Base-by-base conservation (phyloP, 2,113 vertebrate species). In the Percopsis transmontana region DNA sequence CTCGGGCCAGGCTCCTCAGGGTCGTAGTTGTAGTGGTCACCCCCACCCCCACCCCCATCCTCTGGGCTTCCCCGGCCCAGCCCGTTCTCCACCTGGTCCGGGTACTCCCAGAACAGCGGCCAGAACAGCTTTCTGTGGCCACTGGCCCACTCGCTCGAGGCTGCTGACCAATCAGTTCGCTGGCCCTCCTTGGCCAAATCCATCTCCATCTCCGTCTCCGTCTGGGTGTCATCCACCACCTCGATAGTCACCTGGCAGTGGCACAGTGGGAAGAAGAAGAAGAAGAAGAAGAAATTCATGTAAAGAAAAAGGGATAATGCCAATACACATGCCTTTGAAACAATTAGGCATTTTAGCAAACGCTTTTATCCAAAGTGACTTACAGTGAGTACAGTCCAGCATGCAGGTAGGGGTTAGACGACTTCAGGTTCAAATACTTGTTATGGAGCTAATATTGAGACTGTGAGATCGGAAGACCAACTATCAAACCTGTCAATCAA, bases 91-190 rank as follows among this genome's bases (percentile, higher is more conserved):
- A 79, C 1, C 0, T 87, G 88, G 40, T 94, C 93, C 0, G 85
- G 89, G 68, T 94, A 94, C 61, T 94, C 91, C 95, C 94, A 94
- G 78, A 95, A 94, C 64, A 96, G 89, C 0, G 94, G 93, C 94
- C 94, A 95, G 85, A 95, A 95, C 16, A 94, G 72, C 55, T 93
- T 92, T 62, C 92, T 92, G 85, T 94, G 79, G 3, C 90, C 90
- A 23, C 11, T 53, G 89, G 18, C 94, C 74, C 91, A 88, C 50
- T 93, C 83, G 0, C 58, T 80, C 59, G 52, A 92, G 66, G 39
- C 2, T 3, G 42, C 4, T 1, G 94, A 92, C 95, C 93, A 94
- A 79, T 88, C 91, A 33, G 83, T 90, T 23, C 87, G 62, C 20
- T 84, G 93, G 16, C 67, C 50, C 2, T 94, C 91, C 27, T 93